Evolutionary conservation across 1,140 invertebrate species (phyloP).

Genomic region (Marisa cornuarietis): DNA sequence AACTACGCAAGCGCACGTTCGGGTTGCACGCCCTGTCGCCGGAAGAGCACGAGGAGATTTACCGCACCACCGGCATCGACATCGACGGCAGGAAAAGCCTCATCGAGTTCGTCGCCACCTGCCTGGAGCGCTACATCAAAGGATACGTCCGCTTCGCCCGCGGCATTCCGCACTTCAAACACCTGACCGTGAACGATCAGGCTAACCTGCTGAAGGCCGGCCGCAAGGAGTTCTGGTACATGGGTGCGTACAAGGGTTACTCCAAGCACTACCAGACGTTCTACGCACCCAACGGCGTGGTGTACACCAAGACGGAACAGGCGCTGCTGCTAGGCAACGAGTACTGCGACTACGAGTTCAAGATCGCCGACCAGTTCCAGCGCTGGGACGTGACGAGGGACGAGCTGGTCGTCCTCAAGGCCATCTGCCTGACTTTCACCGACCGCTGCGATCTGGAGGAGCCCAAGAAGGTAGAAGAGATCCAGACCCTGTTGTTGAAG

Average conservation of each 20-base stretch:
- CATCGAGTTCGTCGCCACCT: slow-evolving; percentile 32
- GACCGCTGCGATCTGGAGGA: neutral
- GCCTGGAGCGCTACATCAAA: slow-evolving; percentile 34
- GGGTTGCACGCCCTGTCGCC: slow-evolving; percentile 22
- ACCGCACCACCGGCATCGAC: slow-evolving; percentile 47
- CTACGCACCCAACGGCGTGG: slow-evolving; percentile 6
- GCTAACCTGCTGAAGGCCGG: slow-evolving; percentile 26
- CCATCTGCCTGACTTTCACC: neutral
- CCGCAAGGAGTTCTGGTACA: neutral
- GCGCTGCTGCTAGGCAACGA: neutral
- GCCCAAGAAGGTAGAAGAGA: neutral
- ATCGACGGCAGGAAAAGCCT: slow-evolving; percentile 40
- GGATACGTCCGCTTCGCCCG: slow-evolving; percentile 42
- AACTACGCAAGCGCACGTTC: neutral
- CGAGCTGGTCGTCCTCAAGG: slow-evolving; percentile 1
- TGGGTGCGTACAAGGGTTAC: neutral
- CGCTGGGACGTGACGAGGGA: neutral
- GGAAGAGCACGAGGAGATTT: slow-evolving; percentile 44
- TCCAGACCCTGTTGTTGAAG: neutral
- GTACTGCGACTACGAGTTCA: slow-evolving; percentile 3
- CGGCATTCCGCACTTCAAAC: slow-evolving; percentile 42
- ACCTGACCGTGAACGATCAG: slow-evolving; percentile 43
- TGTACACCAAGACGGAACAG: neutral
- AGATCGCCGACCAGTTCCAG: neutral
- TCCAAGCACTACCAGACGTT: neutral